Conservation (phyloP, 2,888 invertebrate genomes). For the Macaria notata region DNA sequence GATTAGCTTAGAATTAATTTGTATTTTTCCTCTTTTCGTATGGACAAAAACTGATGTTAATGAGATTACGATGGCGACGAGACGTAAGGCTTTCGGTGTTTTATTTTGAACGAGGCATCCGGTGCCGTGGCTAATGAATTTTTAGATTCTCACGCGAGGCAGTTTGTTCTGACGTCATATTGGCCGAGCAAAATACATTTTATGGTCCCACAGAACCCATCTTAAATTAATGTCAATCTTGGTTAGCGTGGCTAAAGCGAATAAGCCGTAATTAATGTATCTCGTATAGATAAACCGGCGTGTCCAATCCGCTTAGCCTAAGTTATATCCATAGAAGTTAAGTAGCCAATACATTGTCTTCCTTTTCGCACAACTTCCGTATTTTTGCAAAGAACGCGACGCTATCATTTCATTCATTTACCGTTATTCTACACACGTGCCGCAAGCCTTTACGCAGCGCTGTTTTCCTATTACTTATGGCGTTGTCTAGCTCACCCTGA, state of each 20-base stretch:
- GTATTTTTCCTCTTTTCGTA: neutral
- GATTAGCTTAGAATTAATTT: no score
- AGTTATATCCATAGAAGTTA: neutral
- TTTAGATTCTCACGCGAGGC: conserved; percentile 49
- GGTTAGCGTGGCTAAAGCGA: conserved; percentile 31
- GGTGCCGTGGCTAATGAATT: conserved; percentile 39
- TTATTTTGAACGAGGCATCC: conserved; percentile 33
- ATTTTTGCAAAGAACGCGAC: neutral
- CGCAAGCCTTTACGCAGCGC: neutral
- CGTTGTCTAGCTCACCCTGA: conserved; percentile 29
- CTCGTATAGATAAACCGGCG: conserved; percentile 12
- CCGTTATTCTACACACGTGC: neutral
- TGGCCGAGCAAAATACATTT: conserved; percentile 41
- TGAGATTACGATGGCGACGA: conserved; percentile 28
- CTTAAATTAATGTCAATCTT: conserved; percentile 39
- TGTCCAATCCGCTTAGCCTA: conserved; percentile 12
- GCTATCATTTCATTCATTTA: neutral
- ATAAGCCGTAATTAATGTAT: conserved; percentile 30
- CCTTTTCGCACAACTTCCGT: neutral
- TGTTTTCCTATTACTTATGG: conserved; percentile 16
- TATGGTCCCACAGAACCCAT: conserved; percentile 39
- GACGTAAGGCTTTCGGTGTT: conserved; percentile 24
- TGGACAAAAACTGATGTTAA: conserved; percentile 25
- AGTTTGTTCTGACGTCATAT: conserved; percentile 50
- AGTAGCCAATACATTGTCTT: neutral